These are phyloP conservation scores for Ecdyonurus torrentis DNA, from an alignment of 2,888 invertebrate species.

Conservation along the genomic window DNA sequence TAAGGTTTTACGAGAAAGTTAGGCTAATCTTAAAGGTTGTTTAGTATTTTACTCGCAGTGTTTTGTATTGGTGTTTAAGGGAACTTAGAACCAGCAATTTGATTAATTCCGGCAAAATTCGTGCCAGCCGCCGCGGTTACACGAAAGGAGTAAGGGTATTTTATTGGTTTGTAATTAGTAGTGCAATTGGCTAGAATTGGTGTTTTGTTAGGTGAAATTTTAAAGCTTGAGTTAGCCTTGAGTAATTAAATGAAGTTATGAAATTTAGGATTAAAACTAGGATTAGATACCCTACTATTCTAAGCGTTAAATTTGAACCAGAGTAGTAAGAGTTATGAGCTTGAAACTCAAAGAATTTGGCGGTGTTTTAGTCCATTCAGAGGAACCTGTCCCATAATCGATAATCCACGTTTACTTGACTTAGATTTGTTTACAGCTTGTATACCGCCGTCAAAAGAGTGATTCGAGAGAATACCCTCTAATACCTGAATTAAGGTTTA, in stretches of 20 bases:
- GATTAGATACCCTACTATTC: slow-evolving; percentile 54
- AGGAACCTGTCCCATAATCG: slow-evolving; percentile 51
- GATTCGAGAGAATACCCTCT: slow-evolving; percentile 33
- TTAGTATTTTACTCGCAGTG: slow-evolving; percentile 22
- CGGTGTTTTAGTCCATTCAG: slow-evolving; percentile 52
- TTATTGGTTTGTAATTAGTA: slow-evolving; percentile 30
- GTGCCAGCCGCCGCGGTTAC: slow-evolving; percentile 56
- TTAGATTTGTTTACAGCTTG: slow-evolving; percentile 28
- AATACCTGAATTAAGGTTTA: slow-evolving; percentile 28
- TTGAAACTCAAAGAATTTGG: slow-evolving; percentile 52
- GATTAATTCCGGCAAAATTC: slow-evolving; percentile 40
- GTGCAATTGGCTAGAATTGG: slow-evolving; percentile 21
- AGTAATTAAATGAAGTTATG: slow-evolving; percentile 28
- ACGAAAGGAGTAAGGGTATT: slow-evolving; percentile 40
- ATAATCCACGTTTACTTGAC: slow-evolving; percentile 41
- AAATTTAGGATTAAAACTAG: slow-evolving; percentile 35
- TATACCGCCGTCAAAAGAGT: slow-evolving; percentile 27
- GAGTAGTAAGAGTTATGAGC: slow-evolving; percentile 40
- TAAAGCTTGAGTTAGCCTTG: slow-evolving; percentile 27
- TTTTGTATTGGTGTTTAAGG: slow-evolving; percentile 39
- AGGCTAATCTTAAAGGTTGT: slow-evolving; percentile 18
- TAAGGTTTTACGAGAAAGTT: slow-evolving; percentile 33
- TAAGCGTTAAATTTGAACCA: slow-evolving; percentile 28
- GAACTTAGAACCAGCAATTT: slow-evolving; percentile 42
- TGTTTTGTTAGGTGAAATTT: slow-evolving; percentile 39